Conservation (phyloP, 2,888 invertebrate genomes). For the Lysandra bellargus region DNA sequence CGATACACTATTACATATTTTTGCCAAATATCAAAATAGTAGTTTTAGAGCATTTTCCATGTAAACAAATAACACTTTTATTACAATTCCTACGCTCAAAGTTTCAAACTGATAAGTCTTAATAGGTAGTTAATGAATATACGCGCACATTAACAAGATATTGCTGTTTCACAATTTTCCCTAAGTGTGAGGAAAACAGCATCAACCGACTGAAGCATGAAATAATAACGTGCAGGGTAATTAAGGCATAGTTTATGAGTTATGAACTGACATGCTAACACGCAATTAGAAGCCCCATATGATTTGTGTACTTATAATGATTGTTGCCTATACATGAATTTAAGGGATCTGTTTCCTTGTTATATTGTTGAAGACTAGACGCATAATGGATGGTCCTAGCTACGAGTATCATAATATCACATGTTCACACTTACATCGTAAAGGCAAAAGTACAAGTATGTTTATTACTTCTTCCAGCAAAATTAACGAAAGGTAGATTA, state of each 20-base stretch:
- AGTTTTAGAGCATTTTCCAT: neutral
- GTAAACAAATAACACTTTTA: neutral
- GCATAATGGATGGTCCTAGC: no score
- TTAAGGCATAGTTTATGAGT: slow-evolving; percentile 16
- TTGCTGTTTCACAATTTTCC: neutral
- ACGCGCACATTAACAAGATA: neutral
- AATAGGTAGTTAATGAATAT: neutral
- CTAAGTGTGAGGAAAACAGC: neutral
- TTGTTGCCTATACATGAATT: neutral
- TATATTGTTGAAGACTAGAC: neutral
- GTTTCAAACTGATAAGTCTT: slow-evolving; percentile 4
- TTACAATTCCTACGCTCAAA: neutral
- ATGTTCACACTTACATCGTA: no score
- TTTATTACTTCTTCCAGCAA: no score
- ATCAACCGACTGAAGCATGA: neutral
- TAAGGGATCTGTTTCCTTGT: neutral
- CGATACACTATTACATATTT: no score
- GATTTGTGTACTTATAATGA: neutral
- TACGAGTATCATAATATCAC: no score
- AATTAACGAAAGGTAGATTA: no score
- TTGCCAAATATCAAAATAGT: no score
- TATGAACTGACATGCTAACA: slow-evolving; percentile 12
- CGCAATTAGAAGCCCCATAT: slow-evolving; percentile 19
- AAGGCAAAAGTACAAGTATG: no score
- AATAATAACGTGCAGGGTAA: slow-evolving; percentile 3